Evolutionary conservation across 2,888 invertebrate genomes (phyloP).

Genomic region (Flexamia atlantica): DNA sequence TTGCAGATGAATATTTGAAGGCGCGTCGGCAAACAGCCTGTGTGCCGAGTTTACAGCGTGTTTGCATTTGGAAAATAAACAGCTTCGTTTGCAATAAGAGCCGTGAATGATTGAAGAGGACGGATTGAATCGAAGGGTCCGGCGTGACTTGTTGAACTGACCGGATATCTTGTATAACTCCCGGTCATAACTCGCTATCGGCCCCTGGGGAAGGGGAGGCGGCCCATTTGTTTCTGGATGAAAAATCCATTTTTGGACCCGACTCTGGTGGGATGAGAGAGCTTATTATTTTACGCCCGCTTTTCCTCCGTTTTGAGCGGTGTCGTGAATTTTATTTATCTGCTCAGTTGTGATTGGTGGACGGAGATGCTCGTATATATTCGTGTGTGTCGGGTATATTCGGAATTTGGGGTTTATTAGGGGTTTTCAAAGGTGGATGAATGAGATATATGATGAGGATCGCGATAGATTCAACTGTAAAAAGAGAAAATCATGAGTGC

Average conservation of each 20-base stretch:
- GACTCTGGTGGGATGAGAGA: constrained; percentile 71
- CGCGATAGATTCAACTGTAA: no score
- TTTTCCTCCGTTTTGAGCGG: constrained; percentile 6
- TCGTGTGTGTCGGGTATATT: neutral
- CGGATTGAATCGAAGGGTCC: constrained; percentile 36
- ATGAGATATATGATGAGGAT: no score
- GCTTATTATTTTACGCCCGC: constrained; percentile 37
- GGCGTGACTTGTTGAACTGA: constrained; percentile 35
- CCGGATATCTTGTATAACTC: constrained; percentile 38
- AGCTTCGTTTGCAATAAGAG: constrained; percentile 59
- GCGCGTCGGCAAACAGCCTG: constrained; percentile 42
- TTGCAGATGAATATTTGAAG: constrained; percentile 45
- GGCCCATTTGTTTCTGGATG: constrained; percentile 74
- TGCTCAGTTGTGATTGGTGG: constrained; percentile 14
- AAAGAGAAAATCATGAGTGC: no score
- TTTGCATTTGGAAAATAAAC: constrained; percentile 61
- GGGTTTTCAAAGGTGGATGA: neutral
- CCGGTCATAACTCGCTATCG: constrained; percentile 59
- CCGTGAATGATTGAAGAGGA: constrained; percentile 45
- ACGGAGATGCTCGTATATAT: neutral
- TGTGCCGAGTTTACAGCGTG: constrained; percentile 47
- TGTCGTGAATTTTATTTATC: constrained; percentile 40
- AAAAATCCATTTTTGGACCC: constrained; percentile 76
- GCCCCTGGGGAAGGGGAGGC: neutral
- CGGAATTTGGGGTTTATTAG: constrained; percentile 1